Percentiles rank a stretch among this genome's conserved stretches.
Conservation (phyloP, 1,140 invertebrate species). For the Limonius californicus region DNA sequence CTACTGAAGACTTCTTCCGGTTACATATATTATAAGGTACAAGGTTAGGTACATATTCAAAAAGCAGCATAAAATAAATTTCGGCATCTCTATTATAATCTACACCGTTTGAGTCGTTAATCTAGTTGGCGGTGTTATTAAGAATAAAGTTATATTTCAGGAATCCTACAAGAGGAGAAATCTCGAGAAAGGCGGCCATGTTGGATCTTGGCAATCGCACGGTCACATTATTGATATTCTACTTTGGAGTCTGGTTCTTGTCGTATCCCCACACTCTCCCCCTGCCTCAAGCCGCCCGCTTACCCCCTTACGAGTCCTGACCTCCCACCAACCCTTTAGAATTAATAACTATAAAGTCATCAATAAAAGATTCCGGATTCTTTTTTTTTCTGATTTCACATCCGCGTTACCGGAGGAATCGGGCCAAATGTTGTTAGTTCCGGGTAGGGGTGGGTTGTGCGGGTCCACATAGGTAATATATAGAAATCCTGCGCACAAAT, state of each 20-base stretch:
- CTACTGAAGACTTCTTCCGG: too few species aligned
- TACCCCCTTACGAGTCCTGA: constrained; percentile 15
- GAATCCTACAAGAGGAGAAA: constrained; percentile 2
- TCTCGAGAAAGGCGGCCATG: constrained; percentile 26
- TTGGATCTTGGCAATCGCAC: constrained; percentile 44
- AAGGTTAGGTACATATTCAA: too few species aligned
- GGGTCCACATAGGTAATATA: not conserved
- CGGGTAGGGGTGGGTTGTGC: not conserved
- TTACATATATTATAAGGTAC: too few species aligned
- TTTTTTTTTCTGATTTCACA: not conserved
- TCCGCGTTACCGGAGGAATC: not conserved
- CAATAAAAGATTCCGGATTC: constrained; percentile 29
- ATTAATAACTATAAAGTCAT: constrained; percentile 40
- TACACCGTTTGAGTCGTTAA: not conserved
- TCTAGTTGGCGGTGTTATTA: not conserved
- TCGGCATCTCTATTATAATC: too few species aligned
- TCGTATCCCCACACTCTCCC: constrained; percentile 25
- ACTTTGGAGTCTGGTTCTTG: constrained; percentile 43
- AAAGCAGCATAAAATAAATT: too few species aligned
- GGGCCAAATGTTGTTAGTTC: not conserved
- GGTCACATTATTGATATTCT: constrained; percentile 48
- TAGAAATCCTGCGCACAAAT: constrained; percentile 35
- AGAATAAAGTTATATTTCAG: not conserved
- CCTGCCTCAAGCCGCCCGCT: constrained; percentile 20
- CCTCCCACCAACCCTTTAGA: constrained; percentile 28